These are phyloP conservation scores for Argynnis bischoffii DNA, from an alignment of 2,888 invertebrate genomes.

Conservation along the genomic window DNA sequence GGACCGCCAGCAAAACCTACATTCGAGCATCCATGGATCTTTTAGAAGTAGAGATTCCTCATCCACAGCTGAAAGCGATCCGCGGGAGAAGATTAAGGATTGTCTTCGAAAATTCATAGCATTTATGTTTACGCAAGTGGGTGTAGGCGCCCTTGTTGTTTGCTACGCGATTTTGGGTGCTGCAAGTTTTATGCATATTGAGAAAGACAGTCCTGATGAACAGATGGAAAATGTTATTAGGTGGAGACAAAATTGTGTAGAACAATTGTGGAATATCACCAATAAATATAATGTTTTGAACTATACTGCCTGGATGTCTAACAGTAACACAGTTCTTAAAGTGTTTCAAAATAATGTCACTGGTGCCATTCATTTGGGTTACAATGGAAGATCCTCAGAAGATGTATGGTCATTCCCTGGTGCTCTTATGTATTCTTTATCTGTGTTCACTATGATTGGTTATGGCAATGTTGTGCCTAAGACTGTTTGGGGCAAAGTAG, in stretches of 20 bases:
- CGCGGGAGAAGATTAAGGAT: conserved; percentile 90
- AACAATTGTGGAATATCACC: conserved; percentile 86
- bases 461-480: conserved; percentile 93
- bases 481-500: conserved; percentile 91
- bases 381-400: conserved; percentile 85
- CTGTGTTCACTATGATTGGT: conserved; percentile 95
- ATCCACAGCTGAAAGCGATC: conserved; percentile 85
- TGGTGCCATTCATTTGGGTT: conserved; percentile 85
- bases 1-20: conserved; percentile 65
- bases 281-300: conserved; percentile 87
- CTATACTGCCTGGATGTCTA: conserved; percentile 82
- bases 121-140: conserved; percentile 96
- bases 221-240: conserved; percentile 74
- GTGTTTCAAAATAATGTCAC: conserved; percentile 87
- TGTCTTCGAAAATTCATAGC: conserved; percentile 93
- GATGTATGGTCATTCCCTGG: conserved; percentile 94
- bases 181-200: conserved; percentile 90
- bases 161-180: conserved; percentile 94
- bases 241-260: conserved; percentile 82
- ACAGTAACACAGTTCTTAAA: conserved; percentile 83
- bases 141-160: conserved; percentile 93
- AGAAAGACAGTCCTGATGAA: conserved; percentile 83
- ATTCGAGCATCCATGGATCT: conserved; percentile 81
- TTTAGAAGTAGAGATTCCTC: conserved; percentile 86
- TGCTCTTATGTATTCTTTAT: conserved; percentile 93